Evolutionary conservation across 2,888 invertebrate genomes (phyloP).

Genomic region (Pterobdella sp.): DNA sequence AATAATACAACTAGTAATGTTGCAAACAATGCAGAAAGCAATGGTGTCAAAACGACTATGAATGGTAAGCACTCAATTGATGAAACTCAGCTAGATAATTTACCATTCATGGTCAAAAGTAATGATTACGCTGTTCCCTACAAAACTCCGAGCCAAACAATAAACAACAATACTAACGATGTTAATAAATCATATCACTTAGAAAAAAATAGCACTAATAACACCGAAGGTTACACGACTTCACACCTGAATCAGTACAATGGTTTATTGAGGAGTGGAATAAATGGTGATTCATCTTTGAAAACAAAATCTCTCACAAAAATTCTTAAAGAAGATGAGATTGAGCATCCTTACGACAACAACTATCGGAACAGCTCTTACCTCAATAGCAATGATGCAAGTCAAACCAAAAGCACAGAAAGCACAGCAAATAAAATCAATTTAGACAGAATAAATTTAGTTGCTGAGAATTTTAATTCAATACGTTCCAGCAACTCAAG

Average conservation of each 20-base stretch:
- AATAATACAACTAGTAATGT: neutral
- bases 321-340: neutral
- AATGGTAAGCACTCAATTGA: neutral
- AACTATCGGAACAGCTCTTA: neutral
- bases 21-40: neutral
- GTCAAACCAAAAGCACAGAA: neutral
- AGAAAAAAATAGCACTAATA: neutral
- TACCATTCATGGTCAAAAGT: neutral
- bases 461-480: constrained; percentile 1
- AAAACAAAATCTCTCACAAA: too few relatives aligned
- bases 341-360: constrained; percentile 5
- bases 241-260: neutral
- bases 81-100: neutral
- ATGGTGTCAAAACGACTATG: neutral
- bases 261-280: neutral
- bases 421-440: neutral
- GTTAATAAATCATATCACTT: neutral
- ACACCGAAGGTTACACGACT: neutral
- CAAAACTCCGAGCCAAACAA: neutral
- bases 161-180: neutral
- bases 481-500: neutral
- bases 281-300: neutral
- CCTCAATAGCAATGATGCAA: neutral
- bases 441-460: neutral
- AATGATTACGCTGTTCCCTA: too few relatives aligned